Evolutionary conservation across 64 coral and sea anemone genomes (phyloP), one percentile per base, ranked within the genome.

Genomic region (Anthopleura sola): DNA sequence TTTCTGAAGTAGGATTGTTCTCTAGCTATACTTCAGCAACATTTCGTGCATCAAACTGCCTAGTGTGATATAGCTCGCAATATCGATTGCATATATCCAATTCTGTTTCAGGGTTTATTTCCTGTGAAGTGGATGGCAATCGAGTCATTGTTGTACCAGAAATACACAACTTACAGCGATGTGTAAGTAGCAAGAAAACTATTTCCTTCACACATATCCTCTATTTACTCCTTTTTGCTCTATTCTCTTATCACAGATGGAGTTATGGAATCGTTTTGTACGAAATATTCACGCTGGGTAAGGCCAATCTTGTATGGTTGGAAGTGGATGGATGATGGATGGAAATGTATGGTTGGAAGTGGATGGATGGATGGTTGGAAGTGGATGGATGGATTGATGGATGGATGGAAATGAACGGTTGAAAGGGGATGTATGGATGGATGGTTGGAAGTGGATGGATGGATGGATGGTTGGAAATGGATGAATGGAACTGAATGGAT

Each of bases 121-220:
- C 90, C 90, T 17, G 90, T 92, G 1, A 92, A 92, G 49, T 92
- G 90, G 90, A 92, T 83, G 49, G 85, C 90, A 29, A 75, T 83
- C 34, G 90, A 92, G 36, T 87, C 90, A 0, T 77, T 92, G 33
- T 26, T 87, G 3, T 87, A 83, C 55, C 83, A 83, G 24, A 83
- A 26, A 7, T 92, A 69, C 51, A 92, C 90, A 32, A 92, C 90
- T 8, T 80, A 74, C 57, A 92, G 90, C 46, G 90, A 92, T n/a
- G 40, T 92, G 90, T 92, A 83, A 92, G 90, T 88, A 68, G 29
- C 57, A 34, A 2, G 24, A 21, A 86, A 7, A 68, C 24, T 37
- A 6, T 19, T 83, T 75, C 64, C 28, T 47, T 76, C 3, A 15
- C 40, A 14, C 69, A 33, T 12, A 13, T 75, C 34, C n/a, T n/a